Base-by-base conservation (phyloP, 1,140 invertebrate genomes). In the Pentalonia nigronervosa region DNA sequence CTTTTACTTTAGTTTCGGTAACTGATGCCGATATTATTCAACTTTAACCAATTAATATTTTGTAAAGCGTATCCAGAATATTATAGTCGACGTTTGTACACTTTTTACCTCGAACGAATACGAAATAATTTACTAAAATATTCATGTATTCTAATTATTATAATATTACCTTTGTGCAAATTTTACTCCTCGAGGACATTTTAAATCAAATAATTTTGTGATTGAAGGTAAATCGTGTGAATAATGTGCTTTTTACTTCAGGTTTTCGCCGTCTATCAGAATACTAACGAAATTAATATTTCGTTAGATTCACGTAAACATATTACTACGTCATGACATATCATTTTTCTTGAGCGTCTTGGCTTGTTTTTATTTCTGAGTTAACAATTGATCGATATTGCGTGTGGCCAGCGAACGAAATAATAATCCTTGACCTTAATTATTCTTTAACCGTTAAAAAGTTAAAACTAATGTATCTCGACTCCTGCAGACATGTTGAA, bases 181-280 rank as follows among this genome's bases (percentile, higher is more conserved):
- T 76, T 6, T 30, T 67, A 67, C 30, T 60, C 11, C 60, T n/a
- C 7, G 30, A 25, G n/a, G 8, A 76, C n/a, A 76, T n/a, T 76
- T 76, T n/a, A 76, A n/a, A 76, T 76, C n/a, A 76, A 76, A 76
- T 76, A 76, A 76, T 76, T 76, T 76, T n/a, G 11, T 34, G 60
- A 14, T 76, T n/a, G n/a, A 76, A 76, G 17, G 14, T 76, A 20
- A 76, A 76, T 34, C 14, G 21, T n/a, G 14, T n/a, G 11, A n/a
- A 21, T 2, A n/a, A 34, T n/a, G 14, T 41, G 41, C 4, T 41
- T 41, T 14, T 76, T n/a, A 30, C 17, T 76, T 76, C 60, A n/a
- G 17, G 30, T 34, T 76, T n/a, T 76, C 14, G 17, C n/a, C 14
- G 14, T 76, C n/a, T 17, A 76, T 76, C 11, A n/a, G 1, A 14